Base-by-base conservation (phyloP, 1,140 invertebrate genomes). In the Caenorhabditis elegans region DNA sequence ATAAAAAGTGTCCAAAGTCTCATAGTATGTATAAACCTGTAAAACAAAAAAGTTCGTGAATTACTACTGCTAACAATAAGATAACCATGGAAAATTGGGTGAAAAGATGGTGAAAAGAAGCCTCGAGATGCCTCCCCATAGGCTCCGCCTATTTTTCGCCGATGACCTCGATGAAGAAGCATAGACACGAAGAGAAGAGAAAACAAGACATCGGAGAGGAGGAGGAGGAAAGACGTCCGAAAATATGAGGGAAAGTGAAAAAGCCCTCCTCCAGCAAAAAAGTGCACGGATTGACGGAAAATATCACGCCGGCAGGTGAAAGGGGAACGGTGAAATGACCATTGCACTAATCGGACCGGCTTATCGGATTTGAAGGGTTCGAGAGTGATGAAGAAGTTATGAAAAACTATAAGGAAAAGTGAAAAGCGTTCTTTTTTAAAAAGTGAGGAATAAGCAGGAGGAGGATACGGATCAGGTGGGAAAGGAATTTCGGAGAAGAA, bases 301-400 rank as follows among this genome's bases (percentile, higher is more conserved):
- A 51, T 48, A 48, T 77, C 48, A 77, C 46, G n/a, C n/a, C n/a
- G 11, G 46, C 13, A 39, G 48, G 48, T 36, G 76, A 77, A 77
- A 77, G 76, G n/a, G n/a, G n/a, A n/a, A n/a, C 11, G 48, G 76
- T 48, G 76, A 77, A 77, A 49, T 77, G 76, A 31, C 47, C 48
- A 46, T 19, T 49, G 46, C 48, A 77, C 43, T 77, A 77, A 51
- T 77, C 76, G 76, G 76, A 48, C 48, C 26, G 43, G 43, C 76
- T 70, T 70, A 70, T 70, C 60, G 60, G 60, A 70, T 70, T 70
- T 70, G 60, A 70, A 11, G 60, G 60, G 60, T 70, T 70, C 60
- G 60, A 34, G 60, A 70, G 60, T 70, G 60, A 70, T 70, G 60
- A 70, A 70, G 39, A 70, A 70, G 60, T 19, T 39, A 26, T 39